A percentile compares a stretch with the other conserved stretches of the same genome.
Evolutionary conservation across 1,140 invertebrate species (phyloP).

Genomic region (Holcopasites calliopsidis): DNA sequence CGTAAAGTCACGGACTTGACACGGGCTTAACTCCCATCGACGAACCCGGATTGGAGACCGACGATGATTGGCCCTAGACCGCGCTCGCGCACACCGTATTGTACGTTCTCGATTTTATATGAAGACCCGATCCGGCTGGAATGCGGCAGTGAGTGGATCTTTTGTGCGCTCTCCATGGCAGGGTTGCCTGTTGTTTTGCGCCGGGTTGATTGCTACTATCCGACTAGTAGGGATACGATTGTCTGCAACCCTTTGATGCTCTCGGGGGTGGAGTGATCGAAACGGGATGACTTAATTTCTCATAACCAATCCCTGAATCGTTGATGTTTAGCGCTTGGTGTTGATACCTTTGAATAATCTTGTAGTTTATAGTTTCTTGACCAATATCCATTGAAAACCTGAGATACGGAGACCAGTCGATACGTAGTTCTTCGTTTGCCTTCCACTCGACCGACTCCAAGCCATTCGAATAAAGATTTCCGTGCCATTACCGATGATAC

Average conservation of each 20-base stretch:
- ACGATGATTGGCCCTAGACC: slow-evolving; percentile 48
- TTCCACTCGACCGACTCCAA: slow-evolving; percentile 53
- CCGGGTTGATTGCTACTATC: neutral
- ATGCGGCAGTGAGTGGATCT: slow-evolving; percentile 25
- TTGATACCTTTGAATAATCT: too few relatives aligned
- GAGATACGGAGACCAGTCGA: too few relatives aligned
- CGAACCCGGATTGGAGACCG: neutral
- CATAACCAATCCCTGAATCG: too few relatives aligned
- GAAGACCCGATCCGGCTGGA: slow-evolving; percentile 11
- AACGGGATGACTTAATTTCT: too few relatives aligned
- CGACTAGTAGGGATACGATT: neutral
- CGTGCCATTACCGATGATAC: slow-evolving; percentile 72
- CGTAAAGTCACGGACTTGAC: slow-evolving; percentile 51
- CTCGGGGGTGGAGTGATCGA: too few relatives aligned
- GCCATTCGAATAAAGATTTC: slow-evolving; percentile 55
- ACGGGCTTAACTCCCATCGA: slow-evolving; percentile 38
- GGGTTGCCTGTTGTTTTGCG: neutral
- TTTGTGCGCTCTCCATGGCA: neutral
- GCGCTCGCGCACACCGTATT: slow-evolving; percentile 10
- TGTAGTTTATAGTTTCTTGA: slow-evolving; percentile 3
- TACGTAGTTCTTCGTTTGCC: slow-evolving; percentile 4
- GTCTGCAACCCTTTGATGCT: too few relatives aligned
- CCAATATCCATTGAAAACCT: slow-evolving; percentile 25
- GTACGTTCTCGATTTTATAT: slow-evolving; percentile 35
- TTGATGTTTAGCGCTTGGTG: too few relatives aligned